Base-by-base conservation (phyloP, 2,797 vertebrate species). In the Threskiornis aethiopicus region DNA sequence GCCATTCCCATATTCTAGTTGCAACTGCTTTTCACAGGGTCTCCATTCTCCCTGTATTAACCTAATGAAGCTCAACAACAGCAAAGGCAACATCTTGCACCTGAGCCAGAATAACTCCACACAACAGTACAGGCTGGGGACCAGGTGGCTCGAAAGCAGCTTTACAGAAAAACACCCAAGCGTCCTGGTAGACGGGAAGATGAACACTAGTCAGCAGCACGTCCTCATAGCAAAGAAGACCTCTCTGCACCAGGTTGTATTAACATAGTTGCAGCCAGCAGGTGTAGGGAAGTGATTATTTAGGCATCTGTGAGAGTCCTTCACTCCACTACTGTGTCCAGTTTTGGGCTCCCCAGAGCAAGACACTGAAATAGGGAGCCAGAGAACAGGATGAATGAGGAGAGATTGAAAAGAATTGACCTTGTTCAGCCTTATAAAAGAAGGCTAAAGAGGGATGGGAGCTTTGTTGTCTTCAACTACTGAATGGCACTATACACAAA, bases 221-320 rank as follows among this genome's bases (percentile, higher is more conserved):
- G 31, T 0, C 0, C 55, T 88, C 8, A 3, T 1, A 62, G 55
- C 57, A 84, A 61, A 67, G 41, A 2, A 1, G 3, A 44, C 22
- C 35, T 25, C 26, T 21, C 24, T 3, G 4, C 46, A 37, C 9
- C 19, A 17, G 49, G 41, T 19, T 75, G 24, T 5, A 33, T 6
- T 44, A 69, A 64, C 7, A 61, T 25, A 77, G 16, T 2, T 65
- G n/a, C 33, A 80, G 62, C 15, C 54, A 84, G 11, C 5, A 72
- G 29, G 44, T 29, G 3, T 8, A 83, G 22, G 5, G 19, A 52
- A 70, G 12, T 12, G 15, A 41, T 42, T 46, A 44, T 49, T 86
- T 8, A 55, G 8, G n/a, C 24, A 71, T 12, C 46, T 64, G 47
- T 13, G 12, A 44, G 20, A 61, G 35, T 15, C 54, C 19, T 66